These are phyloP conservation scores for Hemistola chrysoprasaria DNA, from an alignment of 2,888 invertebrate species.

Conservation along the genomic window DNA sequence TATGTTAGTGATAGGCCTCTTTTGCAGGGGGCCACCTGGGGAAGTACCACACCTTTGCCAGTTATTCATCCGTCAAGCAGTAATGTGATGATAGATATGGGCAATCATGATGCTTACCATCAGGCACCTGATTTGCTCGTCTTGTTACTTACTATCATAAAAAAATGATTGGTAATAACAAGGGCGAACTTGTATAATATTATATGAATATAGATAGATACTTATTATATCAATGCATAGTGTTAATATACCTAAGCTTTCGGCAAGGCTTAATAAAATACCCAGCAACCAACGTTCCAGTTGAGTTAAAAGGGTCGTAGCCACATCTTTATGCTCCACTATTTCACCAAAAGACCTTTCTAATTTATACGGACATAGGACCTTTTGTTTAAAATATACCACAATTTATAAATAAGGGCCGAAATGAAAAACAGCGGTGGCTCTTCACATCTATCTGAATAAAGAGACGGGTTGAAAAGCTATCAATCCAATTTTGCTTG, in stretches of 20 bases:
- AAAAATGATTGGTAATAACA: too few species aligned
- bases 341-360: constrained; percentile 16
- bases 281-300: constrained; percentile 11
- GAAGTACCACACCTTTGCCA: too few species aligned
- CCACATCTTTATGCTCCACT: constrained; percentile 17
- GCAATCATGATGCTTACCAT: too few species aligned
- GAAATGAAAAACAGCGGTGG: constrained; percentile 24
- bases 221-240: not conserved
- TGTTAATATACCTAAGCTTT: constrained; percentile 17
- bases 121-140: too few species aligned
- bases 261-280: constrained; percentile 12
- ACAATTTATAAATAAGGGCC: constrained; percentile 16
- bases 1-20: too few species aligned
- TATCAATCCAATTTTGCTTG: constrained; percentile 62
- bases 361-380: constrained; percentile 10
- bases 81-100: too few species aligned
- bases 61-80: too few species aligned
- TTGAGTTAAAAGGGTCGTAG: constrained; percentile 16
- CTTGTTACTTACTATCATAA: too few species aligned
- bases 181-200: too few species aligned
- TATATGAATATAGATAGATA: too few species aligned
- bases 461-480: constrained; percentile 53
- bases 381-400: constrained; percentile 1
- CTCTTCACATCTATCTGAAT: constrained; percentile 39
- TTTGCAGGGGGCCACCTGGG: too few species aligned